Percentiles rank a stretch among this genome's conserved stretches.
These are phyloP conservation scores for Lepus oiostolus DNA, from an alignment of 2,797 vertebrate species.

Conservation along the genomic window DNA sequence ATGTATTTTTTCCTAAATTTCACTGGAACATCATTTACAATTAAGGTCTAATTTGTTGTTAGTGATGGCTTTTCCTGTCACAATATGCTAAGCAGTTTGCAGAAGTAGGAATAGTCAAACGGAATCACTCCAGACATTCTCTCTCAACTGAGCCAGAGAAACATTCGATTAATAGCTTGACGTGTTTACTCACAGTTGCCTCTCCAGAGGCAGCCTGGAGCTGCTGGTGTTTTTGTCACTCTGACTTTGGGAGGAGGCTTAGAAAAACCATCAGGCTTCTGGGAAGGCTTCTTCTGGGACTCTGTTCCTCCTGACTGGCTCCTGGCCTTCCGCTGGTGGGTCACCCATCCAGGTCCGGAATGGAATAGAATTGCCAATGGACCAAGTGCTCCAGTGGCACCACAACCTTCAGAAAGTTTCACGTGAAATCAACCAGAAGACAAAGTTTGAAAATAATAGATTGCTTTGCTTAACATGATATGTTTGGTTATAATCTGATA, in stretches of 20 bases:
- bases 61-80: slow-evolving; percentile 69
- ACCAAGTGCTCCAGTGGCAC: not conserved
- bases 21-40: slow-evolving; percentile 69
- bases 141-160: slow-evolving; percentile 77
- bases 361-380: not conserved
- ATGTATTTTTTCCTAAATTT: slow-evolving; percentile 52
- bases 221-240: slow-evolving; percentile 60
- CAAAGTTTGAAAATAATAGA: not conserved
- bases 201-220: slow-evolving; percentile 49
- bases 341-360: not conserved
- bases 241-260: slow-evolving; percentile 45
- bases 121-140: slow-evolving; percentile 67
- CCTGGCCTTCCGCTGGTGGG: not conserved
- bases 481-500: not conserved
- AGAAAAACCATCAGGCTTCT: not conserved
- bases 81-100: slow-evolving; percentile 70
- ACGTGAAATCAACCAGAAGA: not conserved
- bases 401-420: not conserved
- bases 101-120: slow-evolving; percentile 69
- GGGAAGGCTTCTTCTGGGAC: slow-evolving; percentile 19
- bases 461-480: not conserved
- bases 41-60: slow-evolving; percentile 81
- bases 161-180: slow-evolving; percentile 77
- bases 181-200: slow-evolving; percentile 72
- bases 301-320: slow-evolving; percentile 61